These are phyloP conservation scores for Aphaenogaster ashmeadi DNA, from an alignment of 1,140 invertebrate genomes.

Conservation along the genomic window DNA sequence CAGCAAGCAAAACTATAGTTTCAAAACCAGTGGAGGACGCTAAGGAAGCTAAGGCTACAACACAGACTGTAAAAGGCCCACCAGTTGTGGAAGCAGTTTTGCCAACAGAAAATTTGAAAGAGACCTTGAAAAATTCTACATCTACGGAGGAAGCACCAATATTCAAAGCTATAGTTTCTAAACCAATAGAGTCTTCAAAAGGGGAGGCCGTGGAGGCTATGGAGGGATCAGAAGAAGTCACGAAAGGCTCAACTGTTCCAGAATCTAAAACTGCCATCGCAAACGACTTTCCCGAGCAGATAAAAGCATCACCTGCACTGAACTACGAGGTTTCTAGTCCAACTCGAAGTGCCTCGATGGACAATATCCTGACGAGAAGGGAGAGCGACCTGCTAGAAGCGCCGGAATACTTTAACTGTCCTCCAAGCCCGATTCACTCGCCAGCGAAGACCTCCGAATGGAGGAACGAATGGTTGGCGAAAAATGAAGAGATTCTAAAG, in stretches of 20 bases:
- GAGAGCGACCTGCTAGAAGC: slow-evolving; percentile 76
- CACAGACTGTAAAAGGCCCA: slow-evolving; percentile 38
- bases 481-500: slow-evolving; percentile 84
- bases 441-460: slow-evolving; percentile 85
- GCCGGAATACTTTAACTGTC: slow-evolving; percentile 80
- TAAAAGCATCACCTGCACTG: slow-evolving; percentile 66
- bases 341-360: slow-evolving; percentile 76
- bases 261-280: slow-evolving; percentile 61
- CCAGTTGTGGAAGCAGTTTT: neutral
- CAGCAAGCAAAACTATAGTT: slow-evolving; percentile 36
- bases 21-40: slow-evolving; percentile 37
- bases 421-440: slow-evolving; percentile 77
- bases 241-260: slow-evolving; percentile 4
- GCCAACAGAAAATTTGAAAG: slow-evolving; percentile 6
- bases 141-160: neutral
- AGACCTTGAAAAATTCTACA: slow-evolving; percentile 58
- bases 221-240: slow-evolving; percentile 36
- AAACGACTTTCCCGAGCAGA: slow-evolving; percentile 71
- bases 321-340: slow-evolving; percentile 73
- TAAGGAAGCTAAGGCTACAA: slow-evolving; percentile 1
- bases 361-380: slow-evolving; percentile 75
- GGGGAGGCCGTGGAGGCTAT: neutral
- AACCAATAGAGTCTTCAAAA: neutral
- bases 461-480: slow-evolving; percentile 84
- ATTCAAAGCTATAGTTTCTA: slow-evolving; percentile 22